Base-by-base conservation (phyloP, 2,113 vertebrate species). In the Ameiurus melas region DNA sequence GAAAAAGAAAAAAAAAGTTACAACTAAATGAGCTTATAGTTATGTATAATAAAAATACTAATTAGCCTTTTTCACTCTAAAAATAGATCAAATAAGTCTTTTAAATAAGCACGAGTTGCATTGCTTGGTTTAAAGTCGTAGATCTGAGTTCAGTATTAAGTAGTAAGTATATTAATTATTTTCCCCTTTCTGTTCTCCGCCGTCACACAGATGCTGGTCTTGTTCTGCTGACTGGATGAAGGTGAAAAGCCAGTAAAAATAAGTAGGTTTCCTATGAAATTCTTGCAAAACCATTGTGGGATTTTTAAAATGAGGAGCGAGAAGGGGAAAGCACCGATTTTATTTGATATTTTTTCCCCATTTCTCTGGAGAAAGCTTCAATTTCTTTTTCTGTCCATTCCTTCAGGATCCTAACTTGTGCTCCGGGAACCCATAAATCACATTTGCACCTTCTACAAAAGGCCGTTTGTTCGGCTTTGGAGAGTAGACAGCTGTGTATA, bases 91-190 rank as follows among this genome's bases (percentile, higher is more conserved):
- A 84, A 83, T 75, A 64, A 33, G 68, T 57, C 30, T 16, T 47
- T 73, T 36, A 75, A 88, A 88, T 39, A 19, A 30, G 87, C 87
- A 85, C 8, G 60, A 88, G 83, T 80, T 88, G 83, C 73, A 66
- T 88, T 80, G 53, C 12, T 57, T 78, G 20, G 7, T 75, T 12
- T 83, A 83, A 8, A 75, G 17, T 25, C 16, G 1, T 22, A 22
- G 17, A 66, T 64, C 2, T 43, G 58, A n/a, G 22, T 55, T 10
- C 12, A 6, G n/a, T 51, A 12, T 62, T 0, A 22, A 25, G 47
- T 66, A 39, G 25, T 77, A 14, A 88, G 36, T 64, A 13, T 16
- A 8, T 27, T 27, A n/a, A 27, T 22, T 86, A 2, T 64, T 10
- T 20, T 9, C 33, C 33, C n/a, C 25, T 39, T 30, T 82, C 14